phyloP scores from a whole-genome alignment of 2,888 invertebrate species.

The Lucinisca nassula region DNA sequence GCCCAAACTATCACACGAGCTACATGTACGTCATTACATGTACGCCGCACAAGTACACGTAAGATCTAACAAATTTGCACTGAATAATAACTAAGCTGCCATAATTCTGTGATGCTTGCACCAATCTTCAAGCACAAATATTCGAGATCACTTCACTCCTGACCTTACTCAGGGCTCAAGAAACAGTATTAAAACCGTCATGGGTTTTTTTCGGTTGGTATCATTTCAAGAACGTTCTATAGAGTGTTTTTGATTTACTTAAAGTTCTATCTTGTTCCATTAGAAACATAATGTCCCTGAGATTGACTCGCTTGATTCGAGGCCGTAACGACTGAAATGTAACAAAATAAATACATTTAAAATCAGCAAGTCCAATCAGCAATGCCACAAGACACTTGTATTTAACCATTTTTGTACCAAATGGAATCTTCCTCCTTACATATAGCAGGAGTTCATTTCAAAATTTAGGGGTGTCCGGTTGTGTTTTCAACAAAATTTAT shows the following conservation, averaged over 20 bases:
- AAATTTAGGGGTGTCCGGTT: no score
- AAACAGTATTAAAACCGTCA: background rate
- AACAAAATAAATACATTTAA: no score
- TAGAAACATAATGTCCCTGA: conserved; percentile 97
- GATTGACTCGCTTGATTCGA: conserved; percentile 97
- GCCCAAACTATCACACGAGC: no score
- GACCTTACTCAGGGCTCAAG: background rate
- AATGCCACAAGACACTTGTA: no score
- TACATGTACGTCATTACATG: no score
- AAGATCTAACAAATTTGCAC: background rate
- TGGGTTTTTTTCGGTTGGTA: background rate
- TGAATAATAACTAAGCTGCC: background rate
- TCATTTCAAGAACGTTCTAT: conserved; percentile 88
- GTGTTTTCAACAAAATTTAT: no score
- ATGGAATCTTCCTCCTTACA: no score
- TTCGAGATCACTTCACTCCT: background rate
- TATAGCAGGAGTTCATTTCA: no score
- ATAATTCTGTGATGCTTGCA: background rate
- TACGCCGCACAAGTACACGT: background rate
- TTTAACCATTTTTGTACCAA: no score
- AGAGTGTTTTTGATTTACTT: conserved; percentile 87
- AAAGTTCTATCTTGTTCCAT: conserved; percentile 96
- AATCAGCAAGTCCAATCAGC: no score
- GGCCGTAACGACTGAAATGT: conserved; percentile 90
- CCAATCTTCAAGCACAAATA: background rate